Conservation (phyloP, 2,888 invertebrate species). For the Ectropis crepuscularia region DNA sequence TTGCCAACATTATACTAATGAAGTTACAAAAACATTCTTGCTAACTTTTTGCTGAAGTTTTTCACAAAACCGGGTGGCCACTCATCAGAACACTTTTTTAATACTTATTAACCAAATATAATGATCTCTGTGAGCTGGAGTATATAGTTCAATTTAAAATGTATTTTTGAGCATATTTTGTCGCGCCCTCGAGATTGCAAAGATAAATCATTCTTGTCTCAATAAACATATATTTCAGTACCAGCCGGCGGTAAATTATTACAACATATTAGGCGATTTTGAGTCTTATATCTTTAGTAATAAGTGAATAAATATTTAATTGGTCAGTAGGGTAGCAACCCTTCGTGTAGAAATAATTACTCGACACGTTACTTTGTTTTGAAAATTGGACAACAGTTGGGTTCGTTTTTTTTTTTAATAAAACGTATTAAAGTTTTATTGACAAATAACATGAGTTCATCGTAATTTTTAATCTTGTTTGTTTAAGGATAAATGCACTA, state of each 20-base stretch:
- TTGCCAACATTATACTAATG: constrained; percentile 2
- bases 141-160: constrained; percentile 5
- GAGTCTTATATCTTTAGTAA: not conserved
- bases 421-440: constrained; percentile 13
- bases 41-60: constrained; percentile 11
- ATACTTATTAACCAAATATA: not conserved
- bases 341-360: constrained; percentile 44
- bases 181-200: constrained; percentile 25
- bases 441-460: not conserved
- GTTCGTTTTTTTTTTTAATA: constrained; percentile 18
- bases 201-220: constrained; percentile 38
- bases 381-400: constrained; percentile 40
- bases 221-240: constrained; percentile 35
- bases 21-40: constrained; percentile 9
- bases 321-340: constrained; percentile 35
- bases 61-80: constrained; percentile 30
- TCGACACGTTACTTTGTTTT: constrained; percentile 42
- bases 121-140: not conserved
- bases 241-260: constrained; percentile 16
- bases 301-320: constrained; percentile 11
- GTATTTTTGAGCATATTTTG: constrained; percentile 7
- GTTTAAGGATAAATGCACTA: no score
- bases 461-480: no score
- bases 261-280: not conserved
- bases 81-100: constrained; percentile 17